Conservation (phyloP, 2,113 vertebrate genomes). For the Bos javanicus region DNA sequence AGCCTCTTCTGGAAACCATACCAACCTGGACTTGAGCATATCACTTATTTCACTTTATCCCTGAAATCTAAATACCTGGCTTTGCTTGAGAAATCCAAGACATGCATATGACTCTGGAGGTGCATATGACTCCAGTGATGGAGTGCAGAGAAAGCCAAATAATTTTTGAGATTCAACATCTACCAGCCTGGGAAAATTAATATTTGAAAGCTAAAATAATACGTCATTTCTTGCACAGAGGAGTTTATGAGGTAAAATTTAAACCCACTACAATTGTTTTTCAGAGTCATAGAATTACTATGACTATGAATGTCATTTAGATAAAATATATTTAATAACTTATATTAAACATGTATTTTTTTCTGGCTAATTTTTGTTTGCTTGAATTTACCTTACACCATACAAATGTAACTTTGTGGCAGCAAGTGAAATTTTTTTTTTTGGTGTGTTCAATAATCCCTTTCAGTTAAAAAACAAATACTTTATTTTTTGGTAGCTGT, state of each 20-base stretch:
- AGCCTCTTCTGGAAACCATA: neutral
- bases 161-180: neutral
- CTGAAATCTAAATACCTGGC: neutral
- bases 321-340: neutral
- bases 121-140: neutral
- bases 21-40: neutral
- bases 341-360: neutral
- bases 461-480: neutral
- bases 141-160: neutral
- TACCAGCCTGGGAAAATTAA: neutral
- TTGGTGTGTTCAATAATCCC: neutral
- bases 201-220: neutral
- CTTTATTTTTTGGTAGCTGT: neutral
- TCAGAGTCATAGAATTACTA: slow-evolving; percentile 4
- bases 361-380: neutral
- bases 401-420: neutral
- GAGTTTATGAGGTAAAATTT: neutral
- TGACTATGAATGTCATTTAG: neutral
- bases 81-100: neutral
- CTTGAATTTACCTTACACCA: neutral
- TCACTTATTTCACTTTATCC: neutral
- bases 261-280: neutral
- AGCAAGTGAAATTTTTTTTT: neutral
- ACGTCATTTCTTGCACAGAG: neutral
- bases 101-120: neutral